Base-by-base conservation (phyloP, 2,797 vertebrate species). In the Gallinago nigripennis region DNA sequence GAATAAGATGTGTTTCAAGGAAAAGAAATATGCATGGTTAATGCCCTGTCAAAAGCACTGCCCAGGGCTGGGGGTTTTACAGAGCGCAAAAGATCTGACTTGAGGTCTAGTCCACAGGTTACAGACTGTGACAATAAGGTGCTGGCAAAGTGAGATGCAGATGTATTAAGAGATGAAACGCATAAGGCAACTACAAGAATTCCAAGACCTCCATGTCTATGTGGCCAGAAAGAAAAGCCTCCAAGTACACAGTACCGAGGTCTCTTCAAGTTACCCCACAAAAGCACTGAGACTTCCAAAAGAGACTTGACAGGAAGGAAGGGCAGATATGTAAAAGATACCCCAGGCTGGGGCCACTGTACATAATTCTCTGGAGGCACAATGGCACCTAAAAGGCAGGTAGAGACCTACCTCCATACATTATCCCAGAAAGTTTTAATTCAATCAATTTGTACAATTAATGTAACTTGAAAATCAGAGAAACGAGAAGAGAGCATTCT, bases 251-350 rank as follows among this genome's bases (percentile, higher is more conserved):
- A 27, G 25, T 8, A n/a, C 11, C 13, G 13, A 48, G 12, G 4
- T 3, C 4, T 64, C 37, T 25, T 48, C 7, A 27, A 16, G 7
- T n/a, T 6, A 54, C 2, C 3, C 24, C 2, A 2, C 12, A n/a
- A 53, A 82, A 79, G 7, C 6, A 14, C 24, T 1, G 2, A 33
- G 30, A 27, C 8, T 45, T 71, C 28, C 33, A 58, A 23, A 77
- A 51, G 15, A 46, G 7, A 13, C 18, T 57, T 82, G 20, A 24
- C 9, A 82, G 16, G 31, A 33, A 50, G 35, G 11, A 27, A 68
- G 30, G n/a, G 64, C 31, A 16, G 39, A 72, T 35, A 39, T 1
- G 9, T 17, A 12, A 53, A 85, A 45, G 9, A 37, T n/a, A 64
- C 6, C 19, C 19, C 33, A 45, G 35, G 8, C 20, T 46, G 37